These are phyloP conservation scores for Apomyelois bistriatella DNA, from an alignment of 2,888 invertebrate genomes.

Conservation along the genomic window DNA sequence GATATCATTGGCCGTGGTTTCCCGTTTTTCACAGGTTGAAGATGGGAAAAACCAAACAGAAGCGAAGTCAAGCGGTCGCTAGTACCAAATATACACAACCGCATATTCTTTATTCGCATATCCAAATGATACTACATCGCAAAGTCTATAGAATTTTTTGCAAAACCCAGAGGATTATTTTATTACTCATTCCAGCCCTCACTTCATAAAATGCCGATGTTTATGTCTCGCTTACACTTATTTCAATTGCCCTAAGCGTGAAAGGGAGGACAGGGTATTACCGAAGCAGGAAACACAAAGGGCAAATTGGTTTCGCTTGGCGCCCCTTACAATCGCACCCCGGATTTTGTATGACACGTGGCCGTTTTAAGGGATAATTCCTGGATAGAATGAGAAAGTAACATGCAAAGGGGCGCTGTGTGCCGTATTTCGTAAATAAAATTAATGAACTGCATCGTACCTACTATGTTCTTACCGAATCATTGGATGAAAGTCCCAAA, in stretches of 20 bases:
- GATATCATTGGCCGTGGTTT: too few relatives aligned
- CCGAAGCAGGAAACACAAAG: conserved; percentile 42
- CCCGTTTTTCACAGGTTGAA: too few relatives aligned
- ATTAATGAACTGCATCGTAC: background rate
- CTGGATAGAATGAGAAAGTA: conserved; percentile 28
- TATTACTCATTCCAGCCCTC: conserved; percentile 42
- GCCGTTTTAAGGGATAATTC: conserved; percentile 51
- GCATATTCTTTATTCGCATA: background rate
- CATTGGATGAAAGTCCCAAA: background rate
- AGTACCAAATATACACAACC: background rate
- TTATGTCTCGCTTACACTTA: conserved; percentile 26
- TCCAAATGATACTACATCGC: conserved; percentile 13
- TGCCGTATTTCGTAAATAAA: conserved; percentile 8
- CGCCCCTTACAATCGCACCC: conserved; percentile 54
- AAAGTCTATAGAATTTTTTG: conserved; percentile 18
- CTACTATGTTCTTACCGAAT: background rate
- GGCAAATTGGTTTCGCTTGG: conserved; percentile 59
- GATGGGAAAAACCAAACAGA: too few relatives aligned
- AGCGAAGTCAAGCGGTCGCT: background rate
- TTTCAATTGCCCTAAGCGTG: conserved; percentile 23
- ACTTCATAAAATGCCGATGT: conserved; percentile 29
- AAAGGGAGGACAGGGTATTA: conserved; percentile 33
- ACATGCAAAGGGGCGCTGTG: conserved; percentile 25
- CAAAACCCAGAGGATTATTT: conserved; percentile 32
- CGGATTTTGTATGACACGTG: conserved; percentile 63